Evolutionary conservation across 2,888 invertebrate genomes (phyloP).

Genomic region (Stegana nigrithorax): DNA sequence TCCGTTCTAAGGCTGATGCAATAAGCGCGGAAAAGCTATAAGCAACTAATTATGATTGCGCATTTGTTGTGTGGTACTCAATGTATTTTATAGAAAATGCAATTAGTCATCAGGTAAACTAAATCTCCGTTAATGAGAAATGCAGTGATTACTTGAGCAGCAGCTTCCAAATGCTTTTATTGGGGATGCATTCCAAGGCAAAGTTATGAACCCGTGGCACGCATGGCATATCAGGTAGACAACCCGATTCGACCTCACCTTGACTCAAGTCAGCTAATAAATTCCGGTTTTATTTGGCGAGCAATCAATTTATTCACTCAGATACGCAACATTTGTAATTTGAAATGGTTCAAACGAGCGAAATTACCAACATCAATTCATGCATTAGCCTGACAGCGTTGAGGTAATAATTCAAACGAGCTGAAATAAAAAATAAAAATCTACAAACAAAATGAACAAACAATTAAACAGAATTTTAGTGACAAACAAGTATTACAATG

Average conservation of each 20-base stretch:
- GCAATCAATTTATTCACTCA: not conserved
- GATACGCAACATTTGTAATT: not conserved
- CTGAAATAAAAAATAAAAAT: not conserved
- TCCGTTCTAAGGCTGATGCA: not conserved
- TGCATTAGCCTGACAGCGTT: no score
- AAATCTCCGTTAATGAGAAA: no score
- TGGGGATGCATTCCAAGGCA: no score
- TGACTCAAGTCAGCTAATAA: not conserved
- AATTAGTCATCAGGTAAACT: no score
- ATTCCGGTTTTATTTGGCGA: not conserved
- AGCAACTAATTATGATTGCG: no score
- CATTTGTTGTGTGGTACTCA: no score
- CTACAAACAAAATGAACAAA: no score
- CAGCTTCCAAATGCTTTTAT: no score
- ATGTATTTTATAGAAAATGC: no score
- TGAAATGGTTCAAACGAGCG: not conserved
- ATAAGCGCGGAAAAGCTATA: not conserved
- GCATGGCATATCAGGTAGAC: slow-evolving; percentile 3
- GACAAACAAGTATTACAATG: not conserved
- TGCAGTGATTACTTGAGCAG: no score
- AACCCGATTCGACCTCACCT: not conserved
- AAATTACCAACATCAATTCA: not conserved
- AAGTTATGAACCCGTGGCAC: no score
- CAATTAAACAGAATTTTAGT: no score
- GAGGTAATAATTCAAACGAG: not conserved